phyloP scores from a whole-genome alignment of 2,888 invertebrate genomes.

The Acronicta aceris region DNA sequence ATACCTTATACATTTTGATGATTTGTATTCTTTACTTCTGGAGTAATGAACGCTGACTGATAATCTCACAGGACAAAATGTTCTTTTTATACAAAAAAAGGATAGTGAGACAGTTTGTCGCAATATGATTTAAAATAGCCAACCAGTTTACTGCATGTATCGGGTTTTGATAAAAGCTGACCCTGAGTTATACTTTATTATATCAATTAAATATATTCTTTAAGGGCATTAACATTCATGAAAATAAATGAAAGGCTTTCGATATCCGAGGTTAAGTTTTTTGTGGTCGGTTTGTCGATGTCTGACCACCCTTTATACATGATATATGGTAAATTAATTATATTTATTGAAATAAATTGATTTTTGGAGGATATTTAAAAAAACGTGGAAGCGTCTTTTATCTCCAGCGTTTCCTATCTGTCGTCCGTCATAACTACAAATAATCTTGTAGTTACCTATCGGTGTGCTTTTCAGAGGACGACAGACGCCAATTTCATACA shows the following conservation, averaged over 20 bases:
- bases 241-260: neutral
- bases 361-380: too few relatives aligned
- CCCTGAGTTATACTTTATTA: constrained; percentile 17
- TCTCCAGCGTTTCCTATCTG: too few relatives aligned
- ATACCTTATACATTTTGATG: constrained; percentile 45
- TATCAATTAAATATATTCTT: constrained; percentile 8
- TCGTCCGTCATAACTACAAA: too few relatives aligned
- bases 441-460: too few relatives aligned
- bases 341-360: too few relatives aligned
- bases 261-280: too few relatives aligned
- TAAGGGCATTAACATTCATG: neutral
- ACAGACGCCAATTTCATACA: too few relatives aligned
- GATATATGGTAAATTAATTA: too few relatives aligned
- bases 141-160: constrained; percentile 18
- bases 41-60: constrained; percentile 24
- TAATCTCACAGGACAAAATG: constrained; percentile 6
- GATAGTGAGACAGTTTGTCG: constrained; percentile 5
- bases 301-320: too few relatives aligned
- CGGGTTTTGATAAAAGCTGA: constrained; percentile 11
- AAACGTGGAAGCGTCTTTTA: too few relatives aligned
- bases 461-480: too few relatives aligned
- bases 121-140: constrained; percentile 9
- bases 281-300: too few relatives aligned
- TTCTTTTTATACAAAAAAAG: constrained; percentile 42
- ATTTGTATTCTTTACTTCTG: constrained; percentile 9